phyloP scores from a whole-genome alignment of 35 echinoderm and acorn worm species.

The Strongylocentrotus purpuratus region DNA sequence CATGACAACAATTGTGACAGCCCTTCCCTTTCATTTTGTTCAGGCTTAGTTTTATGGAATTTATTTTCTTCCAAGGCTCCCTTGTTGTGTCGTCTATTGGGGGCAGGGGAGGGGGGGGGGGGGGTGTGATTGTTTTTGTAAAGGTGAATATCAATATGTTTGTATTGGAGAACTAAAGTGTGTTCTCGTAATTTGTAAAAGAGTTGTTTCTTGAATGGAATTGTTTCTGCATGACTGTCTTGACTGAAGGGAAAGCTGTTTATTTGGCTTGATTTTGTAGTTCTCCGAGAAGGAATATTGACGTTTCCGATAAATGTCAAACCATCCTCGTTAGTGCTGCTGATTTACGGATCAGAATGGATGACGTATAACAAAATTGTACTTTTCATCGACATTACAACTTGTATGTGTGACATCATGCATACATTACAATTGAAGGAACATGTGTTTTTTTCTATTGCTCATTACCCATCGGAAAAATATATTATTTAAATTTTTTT shows the following conservation, averaged over 20 bases:
- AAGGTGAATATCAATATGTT: background rate
- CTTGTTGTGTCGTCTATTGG: background rate
- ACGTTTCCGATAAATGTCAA: background rate
- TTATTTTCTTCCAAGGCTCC: background rate
- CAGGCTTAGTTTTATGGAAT: background rate
- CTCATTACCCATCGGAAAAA: background rate
- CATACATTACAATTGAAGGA: no score
- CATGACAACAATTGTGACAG: conserved; percentile 29
- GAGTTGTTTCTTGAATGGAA: conserved; percentile 7
- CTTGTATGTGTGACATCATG: background rate
- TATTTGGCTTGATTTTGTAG: background rate
- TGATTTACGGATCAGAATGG: background rate
- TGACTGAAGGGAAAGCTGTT: background rate
- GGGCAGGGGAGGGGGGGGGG: background rate
- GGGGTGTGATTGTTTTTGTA: background rate
- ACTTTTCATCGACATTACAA: background rate
- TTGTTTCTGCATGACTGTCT: background rate
- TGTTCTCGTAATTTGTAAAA: background rate
- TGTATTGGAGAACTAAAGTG: background rate
- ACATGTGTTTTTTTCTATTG: background rate
- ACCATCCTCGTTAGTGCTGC: background rate
- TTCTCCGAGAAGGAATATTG: background rate
- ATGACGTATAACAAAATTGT: background rate
- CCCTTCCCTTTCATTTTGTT: background rate
- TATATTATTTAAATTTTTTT: background rate